Evolutionary conservation across 2,888 invertebrate species (phyloP), one percentile per base, ranked within the genome.

Genomic region (Furcula furcula): DNA sequence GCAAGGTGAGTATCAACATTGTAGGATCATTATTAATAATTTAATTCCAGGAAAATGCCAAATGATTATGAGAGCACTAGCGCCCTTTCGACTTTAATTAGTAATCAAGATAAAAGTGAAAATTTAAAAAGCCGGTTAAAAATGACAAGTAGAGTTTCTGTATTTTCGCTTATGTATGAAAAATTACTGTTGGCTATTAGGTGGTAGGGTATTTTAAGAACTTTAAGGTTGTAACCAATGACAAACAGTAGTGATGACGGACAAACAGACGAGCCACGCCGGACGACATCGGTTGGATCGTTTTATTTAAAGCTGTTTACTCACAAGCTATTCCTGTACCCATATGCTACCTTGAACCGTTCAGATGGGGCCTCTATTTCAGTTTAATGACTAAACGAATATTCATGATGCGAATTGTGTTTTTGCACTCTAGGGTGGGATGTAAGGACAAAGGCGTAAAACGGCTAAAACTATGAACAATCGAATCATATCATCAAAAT

Each of bases 261-360:
- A 55, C 28, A 30, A 31, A 26, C 27, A 36, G 40, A 35, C 33
- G 29, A 19, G 28, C 30, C 18, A 36, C 44, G 36, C 29, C 22
- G 29, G 34, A 62, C 67, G 65, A 67, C 66, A 65, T 71, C 61
- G 55, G 69, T 67, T 55, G 57, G 65, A 56, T 54, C 61, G 47
- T 43, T 64, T 68, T 85, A 85, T 84, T 85, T 83, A 59, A 60
- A 70, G 68, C 61, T 43, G 47, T 55, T 76, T 74, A 79, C 71
- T 86, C 85, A 86, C 46, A 44, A 38, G 62, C 73, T 87, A 87
- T 86, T 86, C 65, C 56, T 50, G 80, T 64, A 53, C 37, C 55
- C 62, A 63, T 55, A 52, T 53, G 60, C 65, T 71, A 73, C 85
- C 86, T 86, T 86, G 87, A 87, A 86, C 86, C 70, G 71, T 47